Conservation (phyloP, 1,140 invertebrate species). For the Phocides pigmalion region DNA sequence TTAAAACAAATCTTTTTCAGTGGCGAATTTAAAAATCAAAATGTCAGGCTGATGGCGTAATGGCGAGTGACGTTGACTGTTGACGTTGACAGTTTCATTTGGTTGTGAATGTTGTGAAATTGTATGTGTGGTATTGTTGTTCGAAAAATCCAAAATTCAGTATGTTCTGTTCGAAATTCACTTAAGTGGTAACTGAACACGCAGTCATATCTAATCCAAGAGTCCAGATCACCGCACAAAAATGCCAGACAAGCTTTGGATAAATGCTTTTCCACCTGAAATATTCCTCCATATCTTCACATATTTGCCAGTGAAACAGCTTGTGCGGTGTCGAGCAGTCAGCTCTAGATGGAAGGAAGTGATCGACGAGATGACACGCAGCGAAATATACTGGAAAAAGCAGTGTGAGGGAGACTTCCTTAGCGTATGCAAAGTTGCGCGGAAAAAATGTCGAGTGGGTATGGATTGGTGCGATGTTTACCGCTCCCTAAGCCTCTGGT, state of each 20-base stretch:
- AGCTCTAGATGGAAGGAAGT: conserved; percentile 54
- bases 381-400: conserved; percentile 50
- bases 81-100: not conserved
- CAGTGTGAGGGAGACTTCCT: conserved; percentile 55
- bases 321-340: conserved; percentile 55
- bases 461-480: conserved; percentile 55
- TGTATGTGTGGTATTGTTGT: too few species aligned
- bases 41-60: too few species aligned
- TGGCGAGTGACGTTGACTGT: not conserved
- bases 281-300: conserved; percentile 55
- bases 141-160: conserved; percentile 1
- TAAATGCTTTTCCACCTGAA: conserved; percentile 53
- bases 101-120: conserved; percentile 5
- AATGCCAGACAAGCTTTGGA: conserved; percentile 20
- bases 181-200: not conserved
- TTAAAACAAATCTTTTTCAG: too few species aligned
- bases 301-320: conserved; percentile 48
- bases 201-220: not conserved
- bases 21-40: too few species aligned
- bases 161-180: conserved; percentile 4
- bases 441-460: conserved; percentile 40
- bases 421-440: conserved; percentile 39
- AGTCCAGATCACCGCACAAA: not conserved
- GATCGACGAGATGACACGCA: conserved; percentile 48
- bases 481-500: conserved; percentile 56